phyloP scores from a whole-genome alignment of 1,140 invertebrate genomes.

The Mamestra configurata region DNA sequence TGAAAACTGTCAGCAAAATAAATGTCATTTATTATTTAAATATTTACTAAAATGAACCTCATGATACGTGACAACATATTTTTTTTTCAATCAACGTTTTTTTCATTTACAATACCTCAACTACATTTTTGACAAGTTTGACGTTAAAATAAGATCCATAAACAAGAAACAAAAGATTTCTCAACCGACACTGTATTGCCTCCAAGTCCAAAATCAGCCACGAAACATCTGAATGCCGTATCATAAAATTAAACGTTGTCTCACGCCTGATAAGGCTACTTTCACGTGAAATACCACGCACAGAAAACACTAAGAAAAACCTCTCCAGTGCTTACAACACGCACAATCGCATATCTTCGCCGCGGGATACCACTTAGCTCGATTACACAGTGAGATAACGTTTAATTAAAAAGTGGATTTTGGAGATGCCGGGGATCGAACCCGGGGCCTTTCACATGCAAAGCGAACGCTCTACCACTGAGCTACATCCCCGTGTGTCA shows the following conservation, averaged over 20 bases:
- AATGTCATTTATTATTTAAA: no score
- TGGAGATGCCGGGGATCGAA: slow-evolving; percentile 94
- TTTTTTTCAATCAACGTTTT: no score
- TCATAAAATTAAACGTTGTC: background rate
- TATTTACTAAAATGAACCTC: no score
- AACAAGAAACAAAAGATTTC: background rate
- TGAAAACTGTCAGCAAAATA: no score
- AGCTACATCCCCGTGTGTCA: slow-evolving; percentile 65
- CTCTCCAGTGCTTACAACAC: background rate
- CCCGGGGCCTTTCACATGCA: slow-evolving; percentile 96
- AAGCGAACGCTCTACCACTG: slow-evolving; percentile 96
- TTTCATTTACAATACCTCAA: no score
- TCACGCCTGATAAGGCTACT: background rate
- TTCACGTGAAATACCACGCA: background rate
- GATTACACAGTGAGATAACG: background rate
- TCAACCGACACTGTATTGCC: background rate
- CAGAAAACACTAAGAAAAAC: background rate
- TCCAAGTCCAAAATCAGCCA: background rate
- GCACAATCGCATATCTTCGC: background rate
- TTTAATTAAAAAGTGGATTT: no score
- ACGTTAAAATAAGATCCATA: background rate
- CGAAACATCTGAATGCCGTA: background rate
- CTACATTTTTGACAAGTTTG: no score
- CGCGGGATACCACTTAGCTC: background rate
- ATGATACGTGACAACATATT: no score